A percentile compares a stretch with the other conserved stretches of the same genome.
Evolutionary conservation across 1,140 invertebrate species (phyloP).

Genomic region (Eupeodes corollae): DNA sequence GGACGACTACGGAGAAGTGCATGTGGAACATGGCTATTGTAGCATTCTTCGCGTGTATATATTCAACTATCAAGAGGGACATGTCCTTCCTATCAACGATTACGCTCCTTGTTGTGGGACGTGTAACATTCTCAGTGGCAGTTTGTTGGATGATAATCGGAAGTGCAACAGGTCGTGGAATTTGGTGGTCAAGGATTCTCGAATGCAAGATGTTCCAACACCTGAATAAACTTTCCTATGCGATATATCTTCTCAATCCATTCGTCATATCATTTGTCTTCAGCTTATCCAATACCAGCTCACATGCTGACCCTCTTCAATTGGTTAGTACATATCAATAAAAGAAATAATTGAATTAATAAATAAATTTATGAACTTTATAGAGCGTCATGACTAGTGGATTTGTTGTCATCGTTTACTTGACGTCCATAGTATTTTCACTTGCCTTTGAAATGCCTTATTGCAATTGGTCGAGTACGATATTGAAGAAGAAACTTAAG

Average conservation of each 20-base stretch:
- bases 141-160: conserved; percentile 34
- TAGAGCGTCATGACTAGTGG: conserved; percentile 24
- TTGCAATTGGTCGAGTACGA: conserved; percentile 27
- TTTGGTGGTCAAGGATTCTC: conserved; percentile 30
- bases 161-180: conserved; percentile 23
- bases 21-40: conserved; percentile 22
- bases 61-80: conserved; percentile 28
- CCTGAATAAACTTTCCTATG: conserved; percentile 31
- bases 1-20: conserved; percentile 13
- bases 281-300: conserved; percentile 20
- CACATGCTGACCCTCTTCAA: conserved; percentile 28
- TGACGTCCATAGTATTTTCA: conserved; percentile 27
- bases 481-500: conserved; percentile 8
- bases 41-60: conserved; percentile 21
- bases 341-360: neutral
- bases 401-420: conserved; percentile 27
- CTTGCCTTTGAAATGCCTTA: conserved; percentile 33
- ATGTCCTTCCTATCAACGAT: conserved; percentile 19
- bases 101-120: conserved; percentile 22
- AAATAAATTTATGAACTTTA: neutral
- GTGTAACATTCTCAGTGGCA: conserved; percentile 18
- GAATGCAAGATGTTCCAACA: conserved; percentile 30
- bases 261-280: conserved; percentile 27
- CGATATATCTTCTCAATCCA: conserved; percentile 33
- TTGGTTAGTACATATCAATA: conserved; percentile 19